A percentile compares a stretch with the other conserved stretches of the same genome.
These are phyloP conservation scores for Tenthredo notha DNA, from an alignment of 2,888 invertebrate genomes.

Conservation along the genomic window DNA sequence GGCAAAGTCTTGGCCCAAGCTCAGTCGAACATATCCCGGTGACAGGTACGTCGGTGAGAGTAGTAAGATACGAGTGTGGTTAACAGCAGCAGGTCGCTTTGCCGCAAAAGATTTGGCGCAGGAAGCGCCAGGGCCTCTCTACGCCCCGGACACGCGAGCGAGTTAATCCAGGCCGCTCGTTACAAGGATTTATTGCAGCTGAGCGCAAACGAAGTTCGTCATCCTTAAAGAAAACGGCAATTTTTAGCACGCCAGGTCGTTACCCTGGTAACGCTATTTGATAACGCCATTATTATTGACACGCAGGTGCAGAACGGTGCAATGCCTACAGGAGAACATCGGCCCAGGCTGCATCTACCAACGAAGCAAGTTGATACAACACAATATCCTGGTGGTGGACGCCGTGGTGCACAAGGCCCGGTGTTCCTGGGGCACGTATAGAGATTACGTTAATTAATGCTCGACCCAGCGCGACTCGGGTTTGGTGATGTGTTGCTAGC, in stretches of 20 bases:
- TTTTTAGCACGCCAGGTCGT: constrained; percentile 36
- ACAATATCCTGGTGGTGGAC: neutral
- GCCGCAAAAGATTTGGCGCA: constrained; percentile 18
- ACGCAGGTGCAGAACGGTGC: constrained; percentile 34
- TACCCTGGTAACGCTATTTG: constrained; percentile 20
- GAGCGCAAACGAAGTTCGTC: constrained; percentile 55
- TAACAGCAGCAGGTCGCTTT: neutral
- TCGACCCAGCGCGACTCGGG: constrained; percentile 62
- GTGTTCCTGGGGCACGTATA: constrained; percentile 69
- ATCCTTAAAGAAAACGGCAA: constrained; percentile 36
- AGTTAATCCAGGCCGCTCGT: constrained; percentile 48
- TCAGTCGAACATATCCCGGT: constrained; percentile 56
- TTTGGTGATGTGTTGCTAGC: constrained; percentile 67
- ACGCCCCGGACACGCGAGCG: constrained; percentile 28
- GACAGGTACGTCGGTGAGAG: constrained; percentile 34
- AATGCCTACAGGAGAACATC: neutral
- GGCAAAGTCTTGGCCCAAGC: constrained; percentile 52
- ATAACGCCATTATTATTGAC: constrained; percentile 38
- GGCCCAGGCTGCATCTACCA: neutral
- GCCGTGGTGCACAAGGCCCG: constrained; percentile 35
- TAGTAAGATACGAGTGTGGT: neutral
- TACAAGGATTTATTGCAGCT: constrained; percentile 55
- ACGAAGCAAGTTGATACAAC: neutral
- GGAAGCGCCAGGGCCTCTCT: constrained; percentile 12
- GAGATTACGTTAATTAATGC: constrained; percentile 76